Evolutionary conservation across 2,113 vertebrate genomes (phyloP).

Genomic region (Embiotoca jacksoni): DNA sequence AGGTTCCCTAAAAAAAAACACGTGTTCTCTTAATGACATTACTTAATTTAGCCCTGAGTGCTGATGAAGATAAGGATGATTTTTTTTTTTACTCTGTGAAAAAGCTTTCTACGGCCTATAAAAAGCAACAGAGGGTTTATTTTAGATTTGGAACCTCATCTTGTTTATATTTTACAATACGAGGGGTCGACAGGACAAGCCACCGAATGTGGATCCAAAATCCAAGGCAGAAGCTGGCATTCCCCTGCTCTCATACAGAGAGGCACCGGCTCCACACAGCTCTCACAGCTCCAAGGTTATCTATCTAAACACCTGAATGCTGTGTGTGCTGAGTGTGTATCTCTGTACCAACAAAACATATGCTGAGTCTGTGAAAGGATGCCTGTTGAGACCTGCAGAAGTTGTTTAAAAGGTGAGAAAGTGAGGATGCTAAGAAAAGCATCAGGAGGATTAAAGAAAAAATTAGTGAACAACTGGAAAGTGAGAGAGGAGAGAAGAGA

Average conservation of each 20-base stretch:
- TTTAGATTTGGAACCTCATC: background rate
- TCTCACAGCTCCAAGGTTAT: conserved; percentile 39
- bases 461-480: conserved; percentile 40
- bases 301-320: conserved; percentile 42
- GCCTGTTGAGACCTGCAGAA: conserved; percentile 43
- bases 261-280: conserved; percentile 10
- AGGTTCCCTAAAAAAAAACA: too few relatives aligned
- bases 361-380: conserved; percentile 46
- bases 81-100: background rate
- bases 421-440: conserved; percentile 37
- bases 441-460: conserved; percentile 5
- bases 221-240: conserved; percentile 22
- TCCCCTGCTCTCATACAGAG: conserved; percentile 24
- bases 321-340: conserved; percentile 17
- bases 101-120: background rate
- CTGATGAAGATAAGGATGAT: background rate
- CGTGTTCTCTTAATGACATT: too few relatives aligned
- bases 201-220: background rate
- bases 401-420: conserved; percentile 26
- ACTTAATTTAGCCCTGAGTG: background rate
- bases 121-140: background rate
- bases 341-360: conserved; percentile 29
- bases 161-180: background rate
- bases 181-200: background rate
- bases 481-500: background rate